phyloP scores from a whole-genome alignment of 2,888 invertebrate species.

The Halictus quadricinctus region DNA sequence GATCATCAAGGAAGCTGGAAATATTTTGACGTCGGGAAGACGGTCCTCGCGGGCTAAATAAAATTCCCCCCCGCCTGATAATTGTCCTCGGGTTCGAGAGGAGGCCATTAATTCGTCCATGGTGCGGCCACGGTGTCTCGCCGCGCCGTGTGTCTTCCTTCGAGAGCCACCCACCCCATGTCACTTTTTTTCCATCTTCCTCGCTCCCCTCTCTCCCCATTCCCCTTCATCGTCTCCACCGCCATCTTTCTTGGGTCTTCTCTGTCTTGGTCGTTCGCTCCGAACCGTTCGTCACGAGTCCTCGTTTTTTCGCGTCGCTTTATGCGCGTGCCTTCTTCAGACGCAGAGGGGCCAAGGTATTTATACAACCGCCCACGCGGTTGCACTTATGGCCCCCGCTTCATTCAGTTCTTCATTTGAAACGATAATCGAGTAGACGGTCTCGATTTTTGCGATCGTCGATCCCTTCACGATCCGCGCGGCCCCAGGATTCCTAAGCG shows the following conservation, averaged over 20 bases:
- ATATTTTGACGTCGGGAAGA: constrained; percentile 64
- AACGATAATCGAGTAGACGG: constrained; percentile 56
- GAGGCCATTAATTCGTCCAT: constrained; percentile 66
- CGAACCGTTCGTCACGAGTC: constrained; percentile 23
- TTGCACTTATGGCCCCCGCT: constrained; percentile 41
- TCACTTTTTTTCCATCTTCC: not conserved
- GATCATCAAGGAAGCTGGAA: constrained; percentile 66
- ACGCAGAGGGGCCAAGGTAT: constrained; percentile 57
- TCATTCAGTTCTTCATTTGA: constrained; percentile 55
- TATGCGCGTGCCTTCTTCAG: constrained; percentile 67
- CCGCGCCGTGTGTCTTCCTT: constrained; percentile 48
- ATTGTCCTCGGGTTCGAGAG: constrained; percentile 61
- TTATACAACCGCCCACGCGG: constrained; percentile 69
- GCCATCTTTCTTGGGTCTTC: constrained; percentile 8
- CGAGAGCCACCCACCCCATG: constrained; percentile 23
- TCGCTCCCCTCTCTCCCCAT: not conserved
- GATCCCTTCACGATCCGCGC: constrained; percentile 22
- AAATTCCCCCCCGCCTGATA: constrained; percentile 61
- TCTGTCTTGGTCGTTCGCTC: constrained; percentile 3
- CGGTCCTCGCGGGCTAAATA: constrained; percentile 56
- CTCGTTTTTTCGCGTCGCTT: constrained; percentile 58
- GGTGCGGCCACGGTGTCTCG: constrained; percentile 61
- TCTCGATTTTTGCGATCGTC: constrained; percentile 27
- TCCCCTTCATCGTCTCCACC: not conserved
- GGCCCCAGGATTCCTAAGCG: constrained; percentile 2